These are phyloP conservation scores for Drosophila varians DNA, from an alignment of 1,140 invertebrate species.

Conservation along the genomic window DNA sequence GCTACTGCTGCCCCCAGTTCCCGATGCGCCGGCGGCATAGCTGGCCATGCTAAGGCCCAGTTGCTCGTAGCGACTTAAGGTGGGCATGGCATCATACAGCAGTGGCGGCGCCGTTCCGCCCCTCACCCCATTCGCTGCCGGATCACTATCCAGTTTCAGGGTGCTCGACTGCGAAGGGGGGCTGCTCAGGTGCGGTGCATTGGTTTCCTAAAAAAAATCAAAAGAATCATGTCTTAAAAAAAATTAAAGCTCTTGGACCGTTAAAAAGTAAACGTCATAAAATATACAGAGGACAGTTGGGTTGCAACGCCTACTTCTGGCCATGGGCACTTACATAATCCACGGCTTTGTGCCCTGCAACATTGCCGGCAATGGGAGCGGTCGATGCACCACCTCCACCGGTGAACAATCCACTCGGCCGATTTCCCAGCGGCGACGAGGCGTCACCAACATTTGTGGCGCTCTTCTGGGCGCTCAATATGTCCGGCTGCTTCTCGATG, in stretches of 20 bases:
- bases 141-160: constrained; percentile 69
- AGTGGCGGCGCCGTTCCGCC: constrained; percentile 44
- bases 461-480: constrained; percentile 84
- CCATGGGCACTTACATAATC: constrained; percentile 74
- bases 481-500: constrained; percentile 84
- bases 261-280: background rate
- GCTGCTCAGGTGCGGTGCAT: constrained; percentile 72
- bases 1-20: constrained; percentile 58
- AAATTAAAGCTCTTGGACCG: no score
- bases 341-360: constrained; percentile 64
- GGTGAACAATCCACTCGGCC: constrained; percentile 79
- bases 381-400: constrained; percentile 27
- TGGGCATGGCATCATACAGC: constrained; percentile 76
- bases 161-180: constrained; percentile 80
- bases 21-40: constrained; percentile 36
- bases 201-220: constrained; percentile 59
- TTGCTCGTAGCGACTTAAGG: constrained; percentile 78
- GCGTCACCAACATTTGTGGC: constrained; percentile 73
- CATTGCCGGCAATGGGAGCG: constrained; percentile 48
- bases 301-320: constrained; percentile 23
- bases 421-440: constrained; percentile 81
- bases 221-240: background rate
- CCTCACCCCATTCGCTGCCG: constrained; percentile 45
- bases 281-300: background rate
- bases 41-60: constrained; percentile 66